phyloP scores from a whole-genome alignment of 2,888 invertebrate genomes.

The Drosophila phalerata region DNA sequence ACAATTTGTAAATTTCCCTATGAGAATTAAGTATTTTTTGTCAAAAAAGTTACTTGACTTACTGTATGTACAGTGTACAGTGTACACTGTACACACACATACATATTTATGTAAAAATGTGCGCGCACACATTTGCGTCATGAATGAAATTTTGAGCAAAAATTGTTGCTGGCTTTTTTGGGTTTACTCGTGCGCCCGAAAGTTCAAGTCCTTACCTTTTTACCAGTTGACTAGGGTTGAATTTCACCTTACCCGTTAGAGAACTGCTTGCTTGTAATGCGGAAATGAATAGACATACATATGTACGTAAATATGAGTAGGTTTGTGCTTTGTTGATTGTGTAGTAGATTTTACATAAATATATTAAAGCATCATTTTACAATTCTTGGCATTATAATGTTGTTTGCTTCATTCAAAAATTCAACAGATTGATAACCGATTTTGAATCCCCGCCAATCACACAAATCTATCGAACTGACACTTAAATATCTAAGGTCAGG shows the following conservation, averaged over 20 bases:
- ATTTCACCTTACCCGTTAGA: not conserved
- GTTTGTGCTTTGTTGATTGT: too few species aligned
- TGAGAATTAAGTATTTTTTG: not conserved
- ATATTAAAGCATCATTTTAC: too few species aligned
- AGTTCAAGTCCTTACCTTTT: conserved; percentile 1
- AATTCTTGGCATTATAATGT: not conserved
- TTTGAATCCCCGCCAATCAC: not conserved
- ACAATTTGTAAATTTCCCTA: not conserved
- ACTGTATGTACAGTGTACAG: not conserved
- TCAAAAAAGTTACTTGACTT: not conserved
- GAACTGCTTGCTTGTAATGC: not conserved
- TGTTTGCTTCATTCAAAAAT: not conserved
- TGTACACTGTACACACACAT: not conserved
- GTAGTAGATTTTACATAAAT: not conserved
- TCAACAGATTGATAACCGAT: too few species aligned
- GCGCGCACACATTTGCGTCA: conserved; percentile 43
- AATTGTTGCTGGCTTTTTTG: conserved; percentile 29
- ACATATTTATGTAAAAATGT: conserved; percentile 13
- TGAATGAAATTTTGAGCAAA: conserved; percentile 45
- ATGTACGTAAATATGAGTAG: too few species aligned
- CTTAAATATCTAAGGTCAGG: too few species aligned
- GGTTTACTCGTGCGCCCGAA: not conserved
- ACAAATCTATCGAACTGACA: not conserved
- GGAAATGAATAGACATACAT: not conserved
- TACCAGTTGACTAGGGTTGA: conserved; percentile 2